These are phyloP conservation scores for Syrmaticus mikado DNA, from an alignment of 2,113 vertebrate genomes.

Conservation along the genomic window DNA sequence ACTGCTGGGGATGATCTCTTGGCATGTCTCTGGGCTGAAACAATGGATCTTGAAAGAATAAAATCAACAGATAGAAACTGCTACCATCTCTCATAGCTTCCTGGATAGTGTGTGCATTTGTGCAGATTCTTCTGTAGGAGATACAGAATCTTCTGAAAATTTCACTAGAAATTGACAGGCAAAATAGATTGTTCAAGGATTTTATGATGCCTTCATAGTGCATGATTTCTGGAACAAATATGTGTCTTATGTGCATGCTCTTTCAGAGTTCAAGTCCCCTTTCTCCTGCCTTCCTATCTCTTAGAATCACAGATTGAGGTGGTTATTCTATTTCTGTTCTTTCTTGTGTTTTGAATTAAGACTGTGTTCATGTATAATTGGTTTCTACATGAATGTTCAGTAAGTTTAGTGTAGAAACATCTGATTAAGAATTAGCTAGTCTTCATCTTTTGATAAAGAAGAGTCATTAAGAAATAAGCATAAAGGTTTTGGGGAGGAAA, in stretches of 20 bases:
- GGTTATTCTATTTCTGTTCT: neutral
- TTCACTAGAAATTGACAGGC: neutral
- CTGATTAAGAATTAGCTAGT: neutral
- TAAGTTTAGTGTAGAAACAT: neutral
- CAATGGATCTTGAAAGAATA: neutral
- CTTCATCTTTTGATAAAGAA: neutral
- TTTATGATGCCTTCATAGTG: neutral
- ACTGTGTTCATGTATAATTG: neutral
- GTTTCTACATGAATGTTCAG: neutral
- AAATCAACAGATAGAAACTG: neutral
- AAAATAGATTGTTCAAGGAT: neutral
- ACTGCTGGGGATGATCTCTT: neutral
- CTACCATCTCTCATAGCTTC: neutral
- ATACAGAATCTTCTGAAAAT: neutral
- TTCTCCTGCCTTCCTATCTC: neutral
- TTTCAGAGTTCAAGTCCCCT: neutral
- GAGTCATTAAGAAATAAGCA: neutral
- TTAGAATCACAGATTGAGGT: neutral
- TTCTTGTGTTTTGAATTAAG: neutral
- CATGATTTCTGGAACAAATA: neutral
- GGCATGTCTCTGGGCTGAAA: neutral
- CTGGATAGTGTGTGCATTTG: neutral
- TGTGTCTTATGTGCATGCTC: fast-evolving
- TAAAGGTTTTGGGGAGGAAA: neutral
- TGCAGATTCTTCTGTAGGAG: neutral